These are phyloP conservation scores for Ennomos fuscantarius DNA, from an alignment of 2,888 invertebrate genomes.

Conservation along the genomic window DNA sequence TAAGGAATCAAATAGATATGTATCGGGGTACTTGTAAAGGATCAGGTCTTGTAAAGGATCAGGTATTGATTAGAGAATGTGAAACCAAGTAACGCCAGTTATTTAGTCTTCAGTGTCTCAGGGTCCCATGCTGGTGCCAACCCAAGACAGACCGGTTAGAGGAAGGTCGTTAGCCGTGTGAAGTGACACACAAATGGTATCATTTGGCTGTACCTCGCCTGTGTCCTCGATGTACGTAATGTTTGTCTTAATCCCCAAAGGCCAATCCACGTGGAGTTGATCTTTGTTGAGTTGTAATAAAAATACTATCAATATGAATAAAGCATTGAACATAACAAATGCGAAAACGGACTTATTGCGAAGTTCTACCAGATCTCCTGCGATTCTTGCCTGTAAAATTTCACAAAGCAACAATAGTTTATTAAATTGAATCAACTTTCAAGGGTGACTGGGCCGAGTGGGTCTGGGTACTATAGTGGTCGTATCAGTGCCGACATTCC, in stretches of 20 bases:
- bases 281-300: conserved; percentile 99
- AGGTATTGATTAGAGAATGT: conserved; percentile 65
- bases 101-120: conserved; percentile 71
- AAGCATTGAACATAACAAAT: conserved; percentile 99
- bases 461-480: conserved; percentile 9
- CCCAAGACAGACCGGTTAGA: conserved; percentile 83
- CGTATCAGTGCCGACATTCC: conserved; percentile 42
- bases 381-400: conserved; percentile 93
- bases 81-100: conserved; percentile 69
- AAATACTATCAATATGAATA: conserved; percentile 99
- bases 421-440: conserved; percentile 76
- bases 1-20: conserved; percentile 37
- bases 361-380: conserved; percentile 95
- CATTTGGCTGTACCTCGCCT: conserved; percentile 91
- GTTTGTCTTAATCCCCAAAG: conserved; percentile 97
- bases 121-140: conserved; percentile 82
- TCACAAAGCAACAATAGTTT: conserved; percentile 74
- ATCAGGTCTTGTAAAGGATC: conserved; percentile 55
- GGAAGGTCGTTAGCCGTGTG: conserved; percentile 83
- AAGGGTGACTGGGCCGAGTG: conserved; percentile 77
- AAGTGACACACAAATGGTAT: conserved; percentile 78
- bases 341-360: conserved; percentile 98
- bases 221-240: conserved; percentile 97
- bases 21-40: conserved; percentile 51
- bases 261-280: conserved; percentile 98